Evolutionary conservation across 2,797 vertebrate genomes (phyloP).

Genomic region (Cetoscarus ocellatus): DNA sequence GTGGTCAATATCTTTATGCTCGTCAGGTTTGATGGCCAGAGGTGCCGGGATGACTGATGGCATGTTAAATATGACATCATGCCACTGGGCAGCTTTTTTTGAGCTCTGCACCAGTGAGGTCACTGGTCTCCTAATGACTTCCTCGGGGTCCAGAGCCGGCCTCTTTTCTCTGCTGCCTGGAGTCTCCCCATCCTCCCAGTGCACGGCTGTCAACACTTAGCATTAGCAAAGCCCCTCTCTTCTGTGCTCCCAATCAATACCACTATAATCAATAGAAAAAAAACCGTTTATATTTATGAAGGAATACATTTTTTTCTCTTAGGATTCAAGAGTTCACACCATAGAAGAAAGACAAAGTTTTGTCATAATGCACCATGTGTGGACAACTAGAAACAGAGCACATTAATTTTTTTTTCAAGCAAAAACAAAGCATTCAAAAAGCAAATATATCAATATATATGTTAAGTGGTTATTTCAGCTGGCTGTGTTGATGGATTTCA

Average conservation of each 20-base stretch:
- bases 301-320: neutral
- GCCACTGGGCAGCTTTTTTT: constrained; percentile 71
- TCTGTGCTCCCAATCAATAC: constrained; percentile 50
- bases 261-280: neutral
- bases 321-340: neutral
- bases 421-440: no score
- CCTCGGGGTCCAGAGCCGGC: constrained; percentile 64
- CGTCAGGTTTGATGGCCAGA: constrained; percentile 58
- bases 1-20: constrained; percentile 51
- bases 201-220: neutral
- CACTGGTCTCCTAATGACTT: constrained; percentile 81
- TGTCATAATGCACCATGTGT: no score
- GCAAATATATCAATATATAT: no score
- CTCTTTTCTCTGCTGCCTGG: constrained; percentile 31
- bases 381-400: no score
- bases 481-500: no score
- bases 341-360: neutral
- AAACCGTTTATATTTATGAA: neutral
- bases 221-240: constrained; percentile 8
- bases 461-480: no score
- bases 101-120: constrained; percentile 74
- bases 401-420: no score
- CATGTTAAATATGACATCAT: constrained; percentile 83
- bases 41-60: constrained; percentile 72
- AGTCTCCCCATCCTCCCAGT: constrained; percentile 8